Evolutionary conservation across 64 coral and sea anemone genomes (phyloP).

Genomic region (Pocillopora damicornis): DNA sequence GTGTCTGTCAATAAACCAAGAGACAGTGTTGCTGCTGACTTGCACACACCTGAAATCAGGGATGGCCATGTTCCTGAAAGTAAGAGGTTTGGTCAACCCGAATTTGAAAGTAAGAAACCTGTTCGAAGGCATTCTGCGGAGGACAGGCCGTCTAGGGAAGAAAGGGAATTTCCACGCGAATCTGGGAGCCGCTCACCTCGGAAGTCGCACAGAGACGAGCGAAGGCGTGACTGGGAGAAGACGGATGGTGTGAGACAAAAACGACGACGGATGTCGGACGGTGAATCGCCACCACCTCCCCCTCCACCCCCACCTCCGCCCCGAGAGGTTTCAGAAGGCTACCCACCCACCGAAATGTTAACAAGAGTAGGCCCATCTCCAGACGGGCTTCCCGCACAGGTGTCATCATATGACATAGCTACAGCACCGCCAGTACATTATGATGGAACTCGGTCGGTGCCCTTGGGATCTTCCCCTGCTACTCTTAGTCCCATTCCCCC

Average conservation of each 20-base stretch:
- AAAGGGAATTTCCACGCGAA: slow-evolving; percentile 42
- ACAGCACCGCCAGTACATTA: slow-evolving; percentile 19
- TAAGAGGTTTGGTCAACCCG: slow-evolving; percentile 13
- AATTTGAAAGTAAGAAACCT: slow-evolving; percentile 45
- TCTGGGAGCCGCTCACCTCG: slow-evolving; percentile 26
- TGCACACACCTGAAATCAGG: slow-evolving; percentile 7
- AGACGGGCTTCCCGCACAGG: background rate
- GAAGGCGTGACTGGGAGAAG: slow-evolving; percentile 52
- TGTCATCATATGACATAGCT: slow-evolving; percentile 42
- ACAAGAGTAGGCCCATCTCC: background rate
- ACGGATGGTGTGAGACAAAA: slow-evolving; percentile 55
- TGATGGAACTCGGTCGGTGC: slow-evolving; percentile 4
- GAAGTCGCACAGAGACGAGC: slow-evolving; percentile 65
- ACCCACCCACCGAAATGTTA: background rate
- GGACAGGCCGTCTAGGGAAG: slow-evolving; percentile 53
- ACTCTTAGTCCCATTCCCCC: slow-evolving; percentile 2
- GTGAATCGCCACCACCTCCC: slow-evolving; percentile 88
- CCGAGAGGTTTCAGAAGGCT: slow-evolving; percentile 24
- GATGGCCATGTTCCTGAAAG: background rate
- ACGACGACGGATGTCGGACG: slow-evolving; percentile 45
- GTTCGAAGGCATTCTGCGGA: slow-evolving; percentile 37
- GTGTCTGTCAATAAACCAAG: background rate
- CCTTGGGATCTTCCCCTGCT: slow-evolving; percentile 33
- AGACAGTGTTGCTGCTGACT: background rate
- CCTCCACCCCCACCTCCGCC: slow-evolving; percentile 84